Percentiles rank a stretch among this genome's conserved stretches.
These are phyloP conservation scores for Pasiphila rectangulata DNA, from an alignment of 2,888 invertebrate genomes.

Conservation along the genomic window DNA sequence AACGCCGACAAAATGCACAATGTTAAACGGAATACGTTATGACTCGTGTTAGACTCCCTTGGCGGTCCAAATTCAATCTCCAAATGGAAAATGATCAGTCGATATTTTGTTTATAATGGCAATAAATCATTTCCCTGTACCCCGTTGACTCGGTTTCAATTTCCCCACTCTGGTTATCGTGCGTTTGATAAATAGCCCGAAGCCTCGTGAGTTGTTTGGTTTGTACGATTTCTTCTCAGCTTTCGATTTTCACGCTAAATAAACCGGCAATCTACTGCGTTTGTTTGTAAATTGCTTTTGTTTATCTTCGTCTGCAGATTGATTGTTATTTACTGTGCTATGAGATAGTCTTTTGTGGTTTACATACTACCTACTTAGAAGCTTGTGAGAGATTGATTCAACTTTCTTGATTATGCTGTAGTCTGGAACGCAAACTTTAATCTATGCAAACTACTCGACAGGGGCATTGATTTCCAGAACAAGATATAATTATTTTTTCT, in stretches of 20 bases:
- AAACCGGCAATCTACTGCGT: conserved; percentile 63
- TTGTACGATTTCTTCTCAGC: conserved; percentile 56
- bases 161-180: conserved; percentile 77
- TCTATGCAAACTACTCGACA: too few species aligned
- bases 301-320: conserved; percentile 60
- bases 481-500: too few species aligned
- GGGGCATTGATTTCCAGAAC: too few species aligned
- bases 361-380: conserved; percentile 20
- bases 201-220: conserved; percentile 61
- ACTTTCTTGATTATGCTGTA: conserved; percentile 11
- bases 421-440: too few species aligned
- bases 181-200: conserved; percentile 75
- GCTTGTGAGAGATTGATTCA: conserved; percentile 16
- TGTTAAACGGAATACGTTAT: conserved; percentile 42
- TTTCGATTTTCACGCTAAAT: conserved; percentile 69
- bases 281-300: conserved; percentile 68
- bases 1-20: conserved; percentile 19
- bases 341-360: conserved; percentile 32
- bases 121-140: conserved; percentile 74
- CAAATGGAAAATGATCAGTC: conserved; percentile 74
- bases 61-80: conserved; percentile 66
- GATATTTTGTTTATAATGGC: conserved; percentile 75
- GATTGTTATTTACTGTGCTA: conserved; percentile 61
- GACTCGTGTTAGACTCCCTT: conserved; percentile 48
- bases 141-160: conserved; percentile 76